phyloP scores from a whole-genome alignment of 2,113 vertebrate species.

The Gulo gulo region DNA sequence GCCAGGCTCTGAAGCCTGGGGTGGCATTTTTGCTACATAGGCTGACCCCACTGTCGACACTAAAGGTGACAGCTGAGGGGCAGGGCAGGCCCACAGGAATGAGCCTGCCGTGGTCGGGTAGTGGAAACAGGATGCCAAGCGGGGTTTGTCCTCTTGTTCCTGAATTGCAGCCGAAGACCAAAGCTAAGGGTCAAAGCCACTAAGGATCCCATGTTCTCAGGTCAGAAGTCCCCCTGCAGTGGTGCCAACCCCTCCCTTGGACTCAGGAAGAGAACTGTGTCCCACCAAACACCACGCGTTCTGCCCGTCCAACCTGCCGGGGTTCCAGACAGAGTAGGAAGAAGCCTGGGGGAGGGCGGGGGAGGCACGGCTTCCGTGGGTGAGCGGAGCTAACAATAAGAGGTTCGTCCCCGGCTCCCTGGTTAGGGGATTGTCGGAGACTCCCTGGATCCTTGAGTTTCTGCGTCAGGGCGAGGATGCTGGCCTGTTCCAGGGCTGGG shows the following conservation, averaged over 20 bases:
- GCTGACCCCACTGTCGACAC: accelerated
- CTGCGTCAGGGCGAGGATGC: background rate
- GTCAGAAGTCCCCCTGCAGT: background rate
- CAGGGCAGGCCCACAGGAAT: accelerated
- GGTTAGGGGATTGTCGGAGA: background rate
- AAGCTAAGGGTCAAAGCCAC: background rate
- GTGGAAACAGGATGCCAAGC: too few species aligned
- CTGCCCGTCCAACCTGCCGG: background rate
- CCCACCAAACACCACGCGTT: background rate
- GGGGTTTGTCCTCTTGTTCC: background rate
- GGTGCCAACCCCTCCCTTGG: background rate
- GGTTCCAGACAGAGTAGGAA: background rate
- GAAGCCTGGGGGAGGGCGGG: background rate
- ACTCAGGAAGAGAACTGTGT: background rate
- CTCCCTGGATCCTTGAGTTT: background rate
- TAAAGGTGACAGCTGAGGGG: background rate
- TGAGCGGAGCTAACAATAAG: accelerated
- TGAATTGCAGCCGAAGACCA: background rate
- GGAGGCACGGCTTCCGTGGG: background rate
- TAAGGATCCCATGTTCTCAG: background rate
- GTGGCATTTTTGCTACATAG: background rate
- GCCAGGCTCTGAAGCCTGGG: background rate
- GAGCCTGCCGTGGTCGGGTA: background rate
- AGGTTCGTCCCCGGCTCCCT: background rate
- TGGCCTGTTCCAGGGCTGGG: background rate